Conservation (phyloP, 2,797 vertebrate genomes). For the Pantherophis vulpinus region DNA sequence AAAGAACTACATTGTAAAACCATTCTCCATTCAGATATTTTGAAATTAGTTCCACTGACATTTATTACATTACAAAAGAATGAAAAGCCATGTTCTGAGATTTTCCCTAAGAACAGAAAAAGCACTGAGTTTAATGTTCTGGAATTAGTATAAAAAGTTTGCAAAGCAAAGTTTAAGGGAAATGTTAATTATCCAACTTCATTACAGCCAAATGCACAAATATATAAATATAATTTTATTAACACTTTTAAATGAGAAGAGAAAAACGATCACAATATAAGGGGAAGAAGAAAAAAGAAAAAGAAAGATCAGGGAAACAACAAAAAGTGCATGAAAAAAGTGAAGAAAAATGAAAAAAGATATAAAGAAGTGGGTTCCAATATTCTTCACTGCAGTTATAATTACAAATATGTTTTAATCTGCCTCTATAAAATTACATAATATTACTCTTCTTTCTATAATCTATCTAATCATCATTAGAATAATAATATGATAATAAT, state of each 20-base stretch:
- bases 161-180: conserved; percentile 64
- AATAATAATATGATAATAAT: neutral
- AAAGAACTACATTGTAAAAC: conserved; percentile 37
- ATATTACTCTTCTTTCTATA: neutral
- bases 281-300: neutral
- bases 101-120: conserved; percentile 48
- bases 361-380: neutral
- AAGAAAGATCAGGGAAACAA: neutral
- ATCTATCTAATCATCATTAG: neutral
- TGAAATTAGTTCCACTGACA: conserved; percentile 30
- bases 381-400: neutral
- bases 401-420: neutral
- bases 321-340: neutral
- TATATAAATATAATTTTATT: neutral
- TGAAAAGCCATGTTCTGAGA: conserved; percentile 61
- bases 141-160: conserved; percentile 62
- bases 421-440: neutral
- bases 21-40: conserved; percentile 51
- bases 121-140: conserved; percentile 65
- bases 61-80: conserved; percentile 58
- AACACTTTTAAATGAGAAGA: neutral
- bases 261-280: neutral
- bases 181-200: conserved; percentile 76
- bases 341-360: neutral
- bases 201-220: conserved; percentile 72